Percentiles rank a stretch among this genome's conserved stretches.
These are phyloP conservation scores for Alauda arvensis DNA, from an alignment of 2,797 vertebrate genomes.

Conservation along the genomic window DNA sequence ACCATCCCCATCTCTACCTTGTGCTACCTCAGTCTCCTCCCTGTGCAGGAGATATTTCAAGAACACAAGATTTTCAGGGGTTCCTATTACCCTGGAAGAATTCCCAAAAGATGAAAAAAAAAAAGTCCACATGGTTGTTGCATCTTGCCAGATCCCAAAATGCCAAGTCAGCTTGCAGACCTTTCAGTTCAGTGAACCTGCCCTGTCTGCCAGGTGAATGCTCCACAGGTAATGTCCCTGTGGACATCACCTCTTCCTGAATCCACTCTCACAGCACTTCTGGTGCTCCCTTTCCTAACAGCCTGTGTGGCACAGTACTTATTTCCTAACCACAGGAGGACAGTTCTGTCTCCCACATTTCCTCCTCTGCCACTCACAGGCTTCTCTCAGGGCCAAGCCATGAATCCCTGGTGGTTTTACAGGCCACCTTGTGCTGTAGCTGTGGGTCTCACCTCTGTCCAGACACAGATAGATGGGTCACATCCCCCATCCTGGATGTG, in stretches of 20 bases:
- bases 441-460: not conserved
- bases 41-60: not conserved
- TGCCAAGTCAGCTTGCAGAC: not conserved
- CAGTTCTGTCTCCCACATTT: not conserved
- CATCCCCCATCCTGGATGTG: not conserved
- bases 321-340: not conserved
- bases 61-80: not conserved
- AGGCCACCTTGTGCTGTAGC: not conserved
- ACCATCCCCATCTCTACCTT: not conserved
- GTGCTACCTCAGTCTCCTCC: not conserved
- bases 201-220: not conserved
- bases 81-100: not conserved
- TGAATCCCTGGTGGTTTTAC: not conserved
- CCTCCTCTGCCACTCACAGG: not conserved
- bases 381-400: not conserved
- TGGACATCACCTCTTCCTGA: not conserved
- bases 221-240: not conserved
- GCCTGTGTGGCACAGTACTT: not conserved
- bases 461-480: not conserved
- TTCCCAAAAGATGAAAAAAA: not conserved
- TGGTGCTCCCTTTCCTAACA: not conserved
- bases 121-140: fast-evolving
- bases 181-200: not conserved
- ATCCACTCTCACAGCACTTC: not conserved
- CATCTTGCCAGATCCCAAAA: not conserved